A percentile compares a stretch with the other conserved stretches of the same genome.
Evolutionary conservation across 2,113 vertebrate genomes (phyloP).

Genomic region (Ibidorhyncha struthersii): DNA sequence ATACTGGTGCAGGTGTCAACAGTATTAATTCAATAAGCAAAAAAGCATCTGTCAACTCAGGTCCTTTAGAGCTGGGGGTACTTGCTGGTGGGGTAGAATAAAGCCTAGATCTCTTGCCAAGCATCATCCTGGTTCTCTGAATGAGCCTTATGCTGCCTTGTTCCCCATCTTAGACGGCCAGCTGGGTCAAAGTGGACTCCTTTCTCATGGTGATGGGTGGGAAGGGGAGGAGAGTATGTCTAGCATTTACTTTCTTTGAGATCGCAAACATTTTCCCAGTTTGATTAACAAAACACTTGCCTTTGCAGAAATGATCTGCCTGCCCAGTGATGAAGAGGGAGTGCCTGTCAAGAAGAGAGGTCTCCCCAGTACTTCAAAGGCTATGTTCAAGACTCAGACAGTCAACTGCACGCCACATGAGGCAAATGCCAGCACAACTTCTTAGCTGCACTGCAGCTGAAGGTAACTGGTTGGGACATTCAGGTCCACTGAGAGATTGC

Average conservation of each 20-base stretch:
- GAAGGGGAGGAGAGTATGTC: background rate
- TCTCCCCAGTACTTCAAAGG: background rate
- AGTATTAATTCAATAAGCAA: background rate
- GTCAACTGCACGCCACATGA: background rate
- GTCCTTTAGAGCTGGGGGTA: background rate
- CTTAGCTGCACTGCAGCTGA: background rate
- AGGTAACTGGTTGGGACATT: background rate
- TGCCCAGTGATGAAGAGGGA: background rate
- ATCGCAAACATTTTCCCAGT: background rate
- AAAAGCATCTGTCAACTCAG: background rate
- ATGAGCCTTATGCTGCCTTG: background rate
- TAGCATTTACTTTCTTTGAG: background rate
- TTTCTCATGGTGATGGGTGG: background rate
- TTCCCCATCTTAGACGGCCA: background rate
- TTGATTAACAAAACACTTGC: background rate
- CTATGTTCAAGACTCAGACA: background rate
- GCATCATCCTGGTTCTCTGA: background rate
- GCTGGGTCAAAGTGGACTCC: background rate
- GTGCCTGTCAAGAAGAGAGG: background rate
- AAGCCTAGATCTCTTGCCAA: background rate
- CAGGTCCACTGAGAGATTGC: background rate
- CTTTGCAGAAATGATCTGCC: background rate
- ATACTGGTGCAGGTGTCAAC: background rate
- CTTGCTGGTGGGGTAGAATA: background rate
- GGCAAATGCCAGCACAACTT: background rate